Evolutionary conservation across 2,797 vertebrate species (phyloP), one percentile per base, ranked within the genome.

Genomic region (Garrulus glandarius): DNA sequence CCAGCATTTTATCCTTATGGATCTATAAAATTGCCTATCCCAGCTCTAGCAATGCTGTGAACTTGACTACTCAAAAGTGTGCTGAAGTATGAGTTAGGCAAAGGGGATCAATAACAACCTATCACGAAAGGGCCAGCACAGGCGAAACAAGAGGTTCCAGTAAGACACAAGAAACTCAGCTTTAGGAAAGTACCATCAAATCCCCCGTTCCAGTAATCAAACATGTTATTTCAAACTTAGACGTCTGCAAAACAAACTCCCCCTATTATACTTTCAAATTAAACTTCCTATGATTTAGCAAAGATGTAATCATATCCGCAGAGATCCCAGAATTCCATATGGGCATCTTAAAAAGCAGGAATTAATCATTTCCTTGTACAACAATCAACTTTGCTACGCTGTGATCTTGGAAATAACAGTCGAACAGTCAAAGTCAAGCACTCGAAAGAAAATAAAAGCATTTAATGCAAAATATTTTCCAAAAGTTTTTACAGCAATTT

Each of bases 391-490:
- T 10, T n/a, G 80, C 29, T 72, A 64, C 43, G 78, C 61, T 53
- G 30, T 3, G 39, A 39, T 83, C 89, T 29, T 85, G 78, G 80
- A 92, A 90, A 52, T 26, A 78, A 84, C 36, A 74, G 50, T 2
- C 43, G 11, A 70, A 74, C 34, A 67, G 72, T 43, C 44, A 67
- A 69, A 85, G 50, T 46, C 83, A 79, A 93, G 36, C 22, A 61
- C 41, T 70, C 64, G 22, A 83, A 86, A 61, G 72, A 95, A 95
- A 96, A 96, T 91, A 92, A 95, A 92, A 79, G 52, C 22, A 80
- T 96, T 96, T 97, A 97, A 96, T 97, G 63, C 32, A 96, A 96
- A 97, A 92, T 50, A 77, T 76, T 65, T 89, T 91, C 92, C 88
- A 74, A 92, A 96, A 95, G 41, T 79, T 88, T 92, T 89, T 94